Conservation (phyloP, 2,888 invertebrate genomes). For the Drosophila hamatofila region DNA sequence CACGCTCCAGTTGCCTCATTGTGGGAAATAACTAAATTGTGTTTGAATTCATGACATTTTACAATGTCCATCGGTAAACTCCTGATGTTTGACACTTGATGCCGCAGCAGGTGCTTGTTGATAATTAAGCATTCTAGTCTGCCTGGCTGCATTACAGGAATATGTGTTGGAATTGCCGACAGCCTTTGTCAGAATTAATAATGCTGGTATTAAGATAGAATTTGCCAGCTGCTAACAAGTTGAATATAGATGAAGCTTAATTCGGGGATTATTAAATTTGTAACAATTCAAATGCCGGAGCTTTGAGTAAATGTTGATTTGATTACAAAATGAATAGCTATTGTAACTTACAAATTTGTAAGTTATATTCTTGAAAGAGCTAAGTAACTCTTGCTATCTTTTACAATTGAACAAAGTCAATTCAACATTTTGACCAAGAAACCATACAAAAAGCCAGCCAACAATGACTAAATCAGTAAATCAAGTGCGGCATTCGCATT, state of each 20-base stretch:
- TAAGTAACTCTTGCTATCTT: background rate
- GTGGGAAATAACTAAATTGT: background rate
- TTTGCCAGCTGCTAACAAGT: background rate
- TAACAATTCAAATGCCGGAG: background rate
- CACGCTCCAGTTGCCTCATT: background rate
- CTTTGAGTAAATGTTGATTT: background rate
- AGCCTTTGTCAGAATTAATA: background rate
- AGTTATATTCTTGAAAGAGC: background rate
- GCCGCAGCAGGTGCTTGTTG: background rate
- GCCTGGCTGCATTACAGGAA: background rate
- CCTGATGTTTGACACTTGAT: slow-evolving; percentile 15
- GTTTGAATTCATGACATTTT: background rate
- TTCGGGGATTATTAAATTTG: background rate
- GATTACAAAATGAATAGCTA: slow-evolving; percentile 2
- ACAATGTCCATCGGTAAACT: background rate
- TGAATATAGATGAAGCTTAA: no score
- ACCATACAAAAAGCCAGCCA: slow-evolving; percentile 42
- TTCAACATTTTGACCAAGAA: slow-evolving; percentile 15
- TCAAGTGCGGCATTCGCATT: slow-evolving; percentile 37
- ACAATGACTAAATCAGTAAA: slow-evolving; percentile 64
- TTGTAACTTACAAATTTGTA: no score
- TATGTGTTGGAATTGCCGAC: background rate
- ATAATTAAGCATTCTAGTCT: slow-evolving; percentile 4
- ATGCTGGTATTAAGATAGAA: background rate
- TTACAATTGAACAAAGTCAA: slow-evolving; percentile 19